Base-by-base conservation (phyloP, 2,797 vertebrate genomes). In the Chelon auratus region DNA sequence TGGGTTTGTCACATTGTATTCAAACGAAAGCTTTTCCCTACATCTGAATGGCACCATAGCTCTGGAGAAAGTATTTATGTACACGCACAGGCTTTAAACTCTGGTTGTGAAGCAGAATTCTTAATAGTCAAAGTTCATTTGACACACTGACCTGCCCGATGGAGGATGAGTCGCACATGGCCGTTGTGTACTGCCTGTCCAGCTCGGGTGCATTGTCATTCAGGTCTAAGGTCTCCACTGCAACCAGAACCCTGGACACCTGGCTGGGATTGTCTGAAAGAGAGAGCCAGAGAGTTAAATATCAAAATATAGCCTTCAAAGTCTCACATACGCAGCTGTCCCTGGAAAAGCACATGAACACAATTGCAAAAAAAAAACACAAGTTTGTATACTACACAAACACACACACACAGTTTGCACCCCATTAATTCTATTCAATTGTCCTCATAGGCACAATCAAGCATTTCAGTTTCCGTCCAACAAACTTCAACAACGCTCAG, bases 161-260 rank as follows among this genome's bases (percentile, higher is more conserved):
- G 57, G 91, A 77, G 14, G 96, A 93, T 0, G 95, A 96, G 87
- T 97, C 96, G 51, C 97, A 97, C 85, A 97, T 89, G 53, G 96
- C 96, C 0, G 96, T 95, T 20, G 93, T 95, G 62, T 96, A 97
- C 40, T 95, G 93, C 14, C 96, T 89, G 51, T 96, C 95, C 86
- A 97, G 89, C 79, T 96, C 95, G 0, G 97, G 97, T 3, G 96
- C 93, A 0, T 97, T 97, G 93, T 97, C 97, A 8, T 97, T 97
- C 72, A 96, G 87, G 75, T 97, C 97, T 73, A 97, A 86, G 0
- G 95, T 97, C 84, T 96, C 95, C 76, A 97, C 86, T 55, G 95
- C 90, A 61, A 97, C 94, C 77, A 95, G 89, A 56, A 95, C 95
- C 14, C 93, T 94, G 84, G 96, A 96, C 72, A 95, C 94, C 84